phyloP scores from a whole-genome alignment of 1,140 invertebrate species.

The Tetramorium simillimum region DNA sequence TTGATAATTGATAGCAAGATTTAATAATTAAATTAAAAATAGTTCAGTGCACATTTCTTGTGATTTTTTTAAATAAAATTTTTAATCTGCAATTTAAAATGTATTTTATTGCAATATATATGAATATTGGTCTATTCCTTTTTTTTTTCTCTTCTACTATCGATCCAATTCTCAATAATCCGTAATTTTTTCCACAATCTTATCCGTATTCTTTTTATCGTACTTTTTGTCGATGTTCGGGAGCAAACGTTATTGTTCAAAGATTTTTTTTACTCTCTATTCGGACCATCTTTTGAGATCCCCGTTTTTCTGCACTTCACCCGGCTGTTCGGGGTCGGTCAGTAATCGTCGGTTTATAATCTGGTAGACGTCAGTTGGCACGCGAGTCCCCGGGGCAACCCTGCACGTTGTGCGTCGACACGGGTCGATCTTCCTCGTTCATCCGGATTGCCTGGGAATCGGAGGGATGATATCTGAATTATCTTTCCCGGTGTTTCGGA shows the following conservation, averaged over 20 bases:
- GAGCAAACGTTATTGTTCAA: background rate
- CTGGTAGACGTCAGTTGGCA: slow-evolving; percentile 79
- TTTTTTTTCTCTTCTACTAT: background rate
- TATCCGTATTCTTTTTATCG: background rate
- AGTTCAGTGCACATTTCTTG: background rate
- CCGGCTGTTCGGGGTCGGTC: slow-evolving; percentile 38
- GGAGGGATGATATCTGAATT: slow-evolving; percentile 80
- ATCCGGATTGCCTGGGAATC: slow-evolving; percentile 65
- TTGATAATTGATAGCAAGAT: background rate
- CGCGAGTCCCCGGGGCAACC: slow-evolving; percentile 74
- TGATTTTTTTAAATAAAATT: background rate
- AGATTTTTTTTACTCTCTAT: background rate
- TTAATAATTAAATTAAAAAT: background rate
- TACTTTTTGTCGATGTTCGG: background rate
- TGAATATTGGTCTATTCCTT: background rate
- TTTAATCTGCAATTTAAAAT: background rate
- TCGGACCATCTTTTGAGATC: background rate
- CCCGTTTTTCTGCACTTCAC: slow-evolving; percentile 14
- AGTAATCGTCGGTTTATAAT: slow-evolving; percentile 73
- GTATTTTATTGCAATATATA: background rate
- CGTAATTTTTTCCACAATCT: background rate
- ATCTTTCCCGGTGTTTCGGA: slow-evolving; percentile 67
- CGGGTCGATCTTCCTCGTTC: slow-evolving; percentile 63
- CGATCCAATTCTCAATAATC: background rate
- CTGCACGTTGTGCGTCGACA: slow-evolving; percentile 55